Evolutionary conservation across 2,113 vertebrate genomes (phyloP).

Genomic region (Engystomops pustulosus): DNA sequence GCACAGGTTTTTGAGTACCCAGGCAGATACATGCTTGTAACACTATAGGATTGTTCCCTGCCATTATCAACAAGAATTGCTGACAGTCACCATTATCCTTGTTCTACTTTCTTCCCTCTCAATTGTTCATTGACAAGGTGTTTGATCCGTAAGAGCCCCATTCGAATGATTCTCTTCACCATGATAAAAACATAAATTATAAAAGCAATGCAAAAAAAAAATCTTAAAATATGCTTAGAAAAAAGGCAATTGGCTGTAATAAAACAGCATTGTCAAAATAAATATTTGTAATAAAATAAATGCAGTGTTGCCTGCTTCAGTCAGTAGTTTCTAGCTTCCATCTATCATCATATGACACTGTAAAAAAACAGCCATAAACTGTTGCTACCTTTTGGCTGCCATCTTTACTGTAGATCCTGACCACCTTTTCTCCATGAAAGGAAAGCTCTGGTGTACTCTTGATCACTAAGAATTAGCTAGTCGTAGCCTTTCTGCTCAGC

Average conservation of each 20-base stretch:
- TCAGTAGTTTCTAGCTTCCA: slow-evolving; percentile 31
- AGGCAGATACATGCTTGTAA: slow-evolving; percentile 25
- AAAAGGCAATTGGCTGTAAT: slow-evolving; percentile 6
- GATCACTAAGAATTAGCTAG: neutral
- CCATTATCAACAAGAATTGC: neutral
- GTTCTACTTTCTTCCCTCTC: slow-evolving; percentile 8
- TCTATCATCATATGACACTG: slow-evolving; percentile 24
- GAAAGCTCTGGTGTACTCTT: neutral
- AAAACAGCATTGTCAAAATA: slow-evolving; percentile 38
- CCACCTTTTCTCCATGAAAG: neutral
- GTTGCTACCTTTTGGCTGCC: neutral
- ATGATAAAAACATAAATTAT: slow-evolving; percentile 9
- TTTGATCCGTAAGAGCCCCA: slow-evolving; percentile 32
- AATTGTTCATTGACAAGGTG: neutral
- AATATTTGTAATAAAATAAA: slow-evolving; percentile 27
- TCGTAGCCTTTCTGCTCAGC: neutral
- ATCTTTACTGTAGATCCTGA: neutral
- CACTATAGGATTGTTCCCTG: slow-evolving; percentile 15
- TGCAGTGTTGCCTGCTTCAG: slow-evolving; percentile 30
- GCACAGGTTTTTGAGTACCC: slow-evolving; percentile 30
- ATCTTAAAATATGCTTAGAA: slow-evolving; percentile 8
- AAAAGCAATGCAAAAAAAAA: slow-evolving; percentile 27
- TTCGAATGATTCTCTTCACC: neutral
- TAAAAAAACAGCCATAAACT: neutral
- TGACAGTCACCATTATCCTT: neutral